A percentile compares a stretch with the other conserved stretches of the same genome.
Evolutionary conservation across 2,888 invertebrate genomes (phyloP).

Genomic region (Pristionchus japonicus): DNA sequence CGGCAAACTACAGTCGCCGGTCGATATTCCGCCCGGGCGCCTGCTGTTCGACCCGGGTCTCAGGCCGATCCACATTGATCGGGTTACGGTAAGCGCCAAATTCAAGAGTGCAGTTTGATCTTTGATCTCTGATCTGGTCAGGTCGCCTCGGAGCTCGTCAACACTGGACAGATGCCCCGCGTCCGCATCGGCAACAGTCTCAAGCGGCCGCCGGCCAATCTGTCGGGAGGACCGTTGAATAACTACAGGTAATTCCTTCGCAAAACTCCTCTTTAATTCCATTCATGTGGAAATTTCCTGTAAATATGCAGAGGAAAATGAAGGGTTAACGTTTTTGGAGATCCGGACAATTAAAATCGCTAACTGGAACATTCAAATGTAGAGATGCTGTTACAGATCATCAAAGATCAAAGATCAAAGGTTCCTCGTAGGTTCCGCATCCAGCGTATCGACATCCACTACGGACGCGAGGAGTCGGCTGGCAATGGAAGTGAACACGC

Average conservation of each 20-base stretch:
- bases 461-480: conserved; percentile 87
- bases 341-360: no score
- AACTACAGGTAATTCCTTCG: conserved; percentile 62
- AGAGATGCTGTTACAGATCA: conserved; percentile 53
- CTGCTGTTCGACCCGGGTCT: conserved; percentile 95
- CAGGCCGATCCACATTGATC: conserved; percentile 91
- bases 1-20: conserved; percentile 95
- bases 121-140: conserved; percentile 46
- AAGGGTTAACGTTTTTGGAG: no score
- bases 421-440: conserved; percentile 53
- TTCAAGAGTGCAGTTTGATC: background rate
- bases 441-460: conserved; percentile 80
- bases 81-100: conserved; percentile 85
- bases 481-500: conserved; percentile 92
- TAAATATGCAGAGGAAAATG: no score
- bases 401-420: background rate
- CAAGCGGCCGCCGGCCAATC: conserved; percentile 82
- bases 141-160: conserved; percentile 62
- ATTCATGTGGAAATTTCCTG: no score
- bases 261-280: no score
- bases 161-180: conserved; percentile 68
- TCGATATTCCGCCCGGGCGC: conserved; percentile 93
- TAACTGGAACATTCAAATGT: no score
- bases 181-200: conserved; percentile 62
- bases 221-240: conserved; percentile 63